phyloP scores from a whole-genome alignment of 2,888 invertebrate species.

The Odontocolon sp. region DNA sequence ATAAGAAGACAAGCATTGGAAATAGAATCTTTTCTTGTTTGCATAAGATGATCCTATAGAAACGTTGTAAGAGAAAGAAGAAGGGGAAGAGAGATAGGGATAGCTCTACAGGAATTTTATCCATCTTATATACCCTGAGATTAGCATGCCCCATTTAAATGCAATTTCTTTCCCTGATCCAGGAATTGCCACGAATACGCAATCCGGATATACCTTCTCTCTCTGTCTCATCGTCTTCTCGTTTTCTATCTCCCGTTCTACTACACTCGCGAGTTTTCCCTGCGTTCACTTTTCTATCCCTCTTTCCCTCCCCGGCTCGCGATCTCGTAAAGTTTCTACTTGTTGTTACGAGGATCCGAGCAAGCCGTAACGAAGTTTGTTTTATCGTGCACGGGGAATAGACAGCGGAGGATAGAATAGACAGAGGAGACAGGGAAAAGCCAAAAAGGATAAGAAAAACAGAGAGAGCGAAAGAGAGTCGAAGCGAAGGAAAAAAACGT shows the following conservation, averaged over 20 bases:
- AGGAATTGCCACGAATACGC: constrained; percentile 69
- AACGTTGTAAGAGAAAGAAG: constrained; percentile 14
- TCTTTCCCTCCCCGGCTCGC: constrained; percentile 29
- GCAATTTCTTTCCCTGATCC: constrained; percentile 70
- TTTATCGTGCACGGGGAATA: constrained; percentile 53
- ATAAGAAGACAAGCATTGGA: neutral
- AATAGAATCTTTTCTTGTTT: constrained; percentile 51
- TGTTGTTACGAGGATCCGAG: constrained; percentile 58
- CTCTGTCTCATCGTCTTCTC: constrained; percentile 15
- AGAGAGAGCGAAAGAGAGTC: constrained; percentile 31
- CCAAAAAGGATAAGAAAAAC: constrained; percentile 16
- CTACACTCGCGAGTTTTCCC: constrained; percentile 7
- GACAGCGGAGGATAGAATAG: constrained; percentile 55
- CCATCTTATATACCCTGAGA: constrained; percentile 53
- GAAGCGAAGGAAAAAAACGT: constrained; percentile 38
- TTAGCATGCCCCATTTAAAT: constrained; percentile 72
- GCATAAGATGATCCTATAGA: constrained; percentile 50
- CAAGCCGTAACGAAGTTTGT: constrained; percentile 64
- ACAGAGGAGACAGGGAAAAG: constrained; percentile 11
- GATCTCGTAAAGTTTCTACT: constrained; percentile 60
- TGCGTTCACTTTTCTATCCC: constrained; percentile 3
- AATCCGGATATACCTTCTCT: constrained; percentile 45
- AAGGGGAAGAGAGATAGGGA: constrained; percentile 35
- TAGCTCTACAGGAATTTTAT: constrained; percentile 43
- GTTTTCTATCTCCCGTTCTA: neutral